These are phyloP conservation scores for Tenthredo scrophulariae DNA, from an alignment of 2,888 invertebrate genomes.

Conservation along the genomic window DNA sequence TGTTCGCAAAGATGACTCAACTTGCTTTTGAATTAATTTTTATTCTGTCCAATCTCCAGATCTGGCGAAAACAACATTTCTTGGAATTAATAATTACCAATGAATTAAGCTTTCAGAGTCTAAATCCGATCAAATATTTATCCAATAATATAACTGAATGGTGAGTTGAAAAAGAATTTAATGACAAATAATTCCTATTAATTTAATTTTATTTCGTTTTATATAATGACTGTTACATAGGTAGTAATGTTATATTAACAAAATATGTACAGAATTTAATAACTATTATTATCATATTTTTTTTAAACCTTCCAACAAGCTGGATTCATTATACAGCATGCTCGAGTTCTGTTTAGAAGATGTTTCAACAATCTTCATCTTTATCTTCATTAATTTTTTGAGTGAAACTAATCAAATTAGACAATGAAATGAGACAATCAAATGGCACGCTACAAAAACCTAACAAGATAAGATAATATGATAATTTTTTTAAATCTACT, in stretches of 20 bases:
- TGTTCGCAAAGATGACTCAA: neutral
- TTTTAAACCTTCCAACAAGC: conserved; percentile 63
- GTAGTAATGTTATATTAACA: conserved; percentile 75
- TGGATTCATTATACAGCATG: conserved; percentile 51
- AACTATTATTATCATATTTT: conserved; percentile 65
- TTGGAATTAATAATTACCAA: neutral
- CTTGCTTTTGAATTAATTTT: neutral
- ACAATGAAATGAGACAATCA: conserved; percentile 62
- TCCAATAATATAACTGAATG: neutral
- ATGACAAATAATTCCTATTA: conserved; percentile 60
- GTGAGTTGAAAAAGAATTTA: neutral
- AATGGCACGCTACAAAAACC: conserved; percentile 69
- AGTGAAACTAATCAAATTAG: conserved; percentile 52
- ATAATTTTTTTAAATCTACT: conserved; percentile 42
- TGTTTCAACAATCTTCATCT: neutral
- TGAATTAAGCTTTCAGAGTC: neutral
- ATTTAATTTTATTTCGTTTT: conserved; percentile 71
- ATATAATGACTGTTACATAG: conserved; percentile 74
- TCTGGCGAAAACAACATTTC: neutral
- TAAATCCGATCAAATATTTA: neutral
- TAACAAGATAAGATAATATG: conserved; percentile 56
- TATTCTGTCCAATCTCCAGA: neutral
- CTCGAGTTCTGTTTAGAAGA: conserved; percentile 2
- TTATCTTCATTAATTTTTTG: conserved; percentile 1
- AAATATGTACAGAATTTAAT: conserved; percentile 73